Base-by-base conservation (phyloP, 2,888 invertebrate genomes). In the Amiota mariae region DNA sequence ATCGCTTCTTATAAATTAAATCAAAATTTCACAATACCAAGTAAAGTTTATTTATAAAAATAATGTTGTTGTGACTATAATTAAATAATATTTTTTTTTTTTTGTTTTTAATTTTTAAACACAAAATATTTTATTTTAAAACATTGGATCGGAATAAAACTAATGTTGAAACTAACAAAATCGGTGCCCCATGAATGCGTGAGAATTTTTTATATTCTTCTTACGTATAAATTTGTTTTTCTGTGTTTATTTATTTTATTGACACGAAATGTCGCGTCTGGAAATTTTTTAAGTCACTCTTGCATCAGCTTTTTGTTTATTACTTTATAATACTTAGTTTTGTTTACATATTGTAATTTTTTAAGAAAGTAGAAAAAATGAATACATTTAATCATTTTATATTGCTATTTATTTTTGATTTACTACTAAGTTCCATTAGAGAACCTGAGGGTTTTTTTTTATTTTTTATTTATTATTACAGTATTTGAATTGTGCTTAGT, bases 291-390 rank as follows among this genome's bases (percentile, higher is more conserved):
- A 18, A 68, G 20, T 36, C 8, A 54, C 67, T 24, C 18, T 68
- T 68, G 51, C 67, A 68, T 68, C 67, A 68, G 15, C 51, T 68
- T 54, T 54, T 51, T 24, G 48, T 12, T 66, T 63, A 36, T 18
- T 24, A 36, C 24, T 48, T 15, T 64, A n/a, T 47, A 48, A n/a
- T n/a, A n/a, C n/a, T 24, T 24, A 54, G 12, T 12, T 54, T 68
- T 68, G 67, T 49, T 20, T 20, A 59, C 18, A 47, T 15, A 36
- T 36, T 36, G 36, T 36, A 36, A 36, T 36, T 36, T 36, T 2
- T 24, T 24, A 24, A 24, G 6, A 36, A 36, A 6, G 36, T 6
- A 36, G 3, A 6, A 36, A 36, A 6, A 4, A 36, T 36, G 6
- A 6, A 36, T 24, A 24, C 36, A 36, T 6, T 36, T 36, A 2